Percentiles rank a stretch among this genome's conserved stretches.
Conservation (phyloP, 2,797 vertebrate species). For the Synanceia verrucosa region DNA sequence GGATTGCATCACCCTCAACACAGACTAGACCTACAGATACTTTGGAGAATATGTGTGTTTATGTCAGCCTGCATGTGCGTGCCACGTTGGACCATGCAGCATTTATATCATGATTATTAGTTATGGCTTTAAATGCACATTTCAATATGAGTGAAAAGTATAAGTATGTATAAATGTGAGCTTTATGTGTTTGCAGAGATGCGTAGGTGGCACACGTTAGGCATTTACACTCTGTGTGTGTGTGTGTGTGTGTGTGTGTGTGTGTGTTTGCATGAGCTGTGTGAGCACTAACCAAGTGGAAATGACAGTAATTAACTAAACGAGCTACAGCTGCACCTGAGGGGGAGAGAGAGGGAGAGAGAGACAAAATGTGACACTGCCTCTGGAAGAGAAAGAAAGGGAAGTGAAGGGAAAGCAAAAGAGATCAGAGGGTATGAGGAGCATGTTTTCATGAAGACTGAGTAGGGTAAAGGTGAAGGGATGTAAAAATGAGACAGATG, state of each 20-base stretch:
- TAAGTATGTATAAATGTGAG: conserved; percentile 12
- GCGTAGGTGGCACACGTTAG: conserved; percentile 6
- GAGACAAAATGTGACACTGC: background rate
- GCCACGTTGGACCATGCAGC: background rate
- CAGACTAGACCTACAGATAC: background rate
- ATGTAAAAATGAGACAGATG: background rate
- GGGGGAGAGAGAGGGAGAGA: conserved; percentile 14
- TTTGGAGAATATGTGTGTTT: background rate
- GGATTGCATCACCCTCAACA: conserved; percentile 14
- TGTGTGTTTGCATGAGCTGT: conserved; percentile 39
- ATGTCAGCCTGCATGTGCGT: background rate
- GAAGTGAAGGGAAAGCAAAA: conserved; percentile 5
- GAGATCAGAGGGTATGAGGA: background rate
- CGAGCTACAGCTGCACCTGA: conserved; percentile 70
- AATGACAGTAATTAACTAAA: conserved; percentile 77
- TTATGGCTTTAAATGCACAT: background rate
- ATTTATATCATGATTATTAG: background rate
- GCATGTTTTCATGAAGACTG: conserved; percentile 6
- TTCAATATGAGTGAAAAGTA: conserved; percentile 2
- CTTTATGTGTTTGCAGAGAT: conserved; percentile 2
- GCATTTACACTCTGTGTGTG: background rate
- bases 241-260: background rate
- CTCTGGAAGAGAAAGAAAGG: background rate
- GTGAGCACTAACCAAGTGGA: conserved; percentile 67
- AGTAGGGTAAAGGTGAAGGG: background rate